Conservation (phyloP, 2,113 vertebrate species). For the zebrafish (Danio rerio) region DNA sequence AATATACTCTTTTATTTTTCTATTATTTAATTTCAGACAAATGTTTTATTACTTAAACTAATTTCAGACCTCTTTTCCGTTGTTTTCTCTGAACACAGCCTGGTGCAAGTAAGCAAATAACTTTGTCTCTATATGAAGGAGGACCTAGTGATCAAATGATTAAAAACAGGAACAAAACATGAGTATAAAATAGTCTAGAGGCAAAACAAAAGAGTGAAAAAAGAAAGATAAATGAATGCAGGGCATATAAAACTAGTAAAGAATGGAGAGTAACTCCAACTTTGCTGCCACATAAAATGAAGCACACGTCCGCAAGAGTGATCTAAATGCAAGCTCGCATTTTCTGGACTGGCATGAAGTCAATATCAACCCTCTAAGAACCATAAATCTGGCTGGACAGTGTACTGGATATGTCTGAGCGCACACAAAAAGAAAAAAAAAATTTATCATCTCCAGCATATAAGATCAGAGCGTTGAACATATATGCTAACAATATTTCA, state of each 20-base stretch:
- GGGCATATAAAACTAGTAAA: slow-evolving; percentile 38
- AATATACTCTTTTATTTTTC: background rate
- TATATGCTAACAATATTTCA: slow-evolving; percentile 10
- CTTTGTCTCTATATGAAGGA: slow-evolving; percentile 83
- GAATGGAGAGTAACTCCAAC: slow-evolving; percentile 27
- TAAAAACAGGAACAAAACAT: background rate
- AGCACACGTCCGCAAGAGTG: slow-evolving; percentile 31
- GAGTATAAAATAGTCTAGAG: background rate
- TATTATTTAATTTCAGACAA: background rate
- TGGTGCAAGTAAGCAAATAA: slow-evolving; percentile 78
- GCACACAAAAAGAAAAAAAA: slow-evolving; percentile 42
- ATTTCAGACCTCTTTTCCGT: slow-evolving; percentile 71
- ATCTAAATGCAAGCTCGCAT: slow-evolving; percentile 52
- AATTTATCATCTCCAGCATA: slow-evolving; percentile 42
- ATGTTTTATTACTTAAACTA: background rate
- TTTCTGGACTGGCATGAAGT: slow-evolving; percentile 58
- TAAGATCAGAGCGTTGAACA: slow-evolving; percentile 12
- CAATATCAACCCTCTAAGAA: slow-evolving; percentile 51
- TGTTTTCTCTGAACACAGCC: slow-evolving; percentile 78
- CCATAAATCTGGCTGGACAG: slow-evolving; percentile 58
- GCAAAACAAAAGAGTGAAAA: slow-evolving; percentile 7
- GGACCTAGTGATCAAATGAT: slow-evolving; percentile 65
- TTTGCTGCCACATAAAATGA: slow-evolving; percentile 33
- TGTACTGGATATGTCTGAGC: slow-evolving; percentile 44
- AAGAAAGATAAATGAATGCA: slow-evolving; percentile 39